A percentile compares a stretch with the other conserved stretches of the same genome.
Evolutionary conservation across 2,888 invertebrate species (phyloP).

Genomic region (Pecten maximus): DNA sequence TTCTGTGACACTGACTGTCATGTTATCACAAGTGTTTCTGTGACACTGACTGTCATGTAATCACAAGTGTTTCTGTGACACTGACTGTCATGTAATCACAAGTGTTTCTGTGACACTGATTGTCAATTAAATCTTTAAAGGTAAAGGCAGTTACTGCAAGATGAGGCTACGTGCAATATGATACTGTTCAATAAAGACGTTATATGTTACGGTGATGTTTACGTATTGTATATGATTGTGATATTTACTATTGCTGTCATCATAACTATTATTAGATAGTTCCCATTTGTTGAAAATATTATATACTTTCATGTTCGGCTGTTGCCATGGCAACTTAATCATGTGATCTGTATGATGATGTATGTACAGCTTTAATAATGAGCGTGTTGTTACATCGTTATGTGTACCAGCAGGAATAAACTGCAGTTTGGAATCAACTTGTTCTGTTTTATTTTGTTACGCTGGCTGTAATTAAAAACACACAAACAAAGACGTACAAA

Average conservation of each 20-base stretch:
- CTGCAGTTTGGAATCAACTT: not conserved
- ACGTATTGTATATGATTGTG: slow-evolving; percentile 18
- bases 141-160: not conserved
- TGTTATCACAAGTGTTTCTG: not conserved
- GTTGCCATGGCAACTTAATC: slow-evolving; percentile 17
- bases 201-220: slow-evolving; percentile 19
- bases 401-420: slow-evolving; percentile 30
- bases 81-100: not conserved
- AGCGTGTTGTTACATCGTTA: slow-evolving; percentile 27
- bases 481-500: too few species aligned
- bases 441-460: not conserved
- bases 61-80: not conserved
- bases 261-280: slow-evolving; percentile 35
- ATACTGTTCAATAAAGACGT: not conserved
- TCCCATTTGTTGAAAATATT: not conserved
- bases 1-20: not conserved
- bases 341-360: slow-evolving; percentile 35
- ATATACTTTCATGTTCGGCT: slow-evolving; percentile 33
- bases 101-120: not conserved
- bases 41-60: not conserved
- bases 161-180: not conserved
- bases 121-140: not conserved
- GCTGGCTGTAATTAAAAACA: too few species aligned
- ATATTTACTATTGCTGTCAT: slow-evolving; percentile 30
- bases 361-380: slow-evolving; percentile 14